phyloP scores from a whole-genome alignment of 2,797 vertebrate species.

The Sebastes aleutianus region DNA sequence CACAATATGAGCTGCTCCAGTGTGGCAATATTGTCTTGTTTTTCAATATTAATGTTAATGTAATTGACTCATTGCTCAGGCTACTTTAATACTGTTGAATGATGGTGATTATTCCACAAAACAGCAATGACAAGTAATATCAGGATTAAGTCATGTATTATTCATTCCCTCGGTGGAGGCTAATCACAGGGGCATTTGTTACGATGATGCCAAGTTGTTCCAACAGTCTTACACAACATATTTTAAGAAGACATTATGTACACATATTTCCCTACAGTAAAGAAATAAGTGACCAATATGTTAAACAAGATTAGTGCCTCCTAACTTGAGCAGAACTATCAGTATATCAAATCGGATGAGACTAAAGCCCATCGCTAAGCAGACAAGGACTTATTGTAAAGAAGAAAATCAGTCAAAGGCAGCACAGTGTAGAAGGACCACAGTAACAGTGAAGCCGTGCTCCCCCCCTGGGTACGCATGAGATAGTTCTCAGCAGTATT shows the following conservation, averaged over 20 bases:
- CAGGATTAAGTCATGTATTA: slow-evolving; percentile 52
- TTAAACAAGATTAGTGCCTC: slow-evolving; percentile 6
- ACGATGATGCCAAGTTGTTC: slow-evolving; percentile 15
- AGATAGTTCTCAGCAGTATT: slow-evolving; percentile 48
- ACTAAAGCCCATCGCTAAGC: slow-evolving; percentile 10
- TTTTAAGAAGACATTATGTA: slow-evolving; percentile 33
- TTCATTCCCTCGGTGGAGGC: slow-evolving; percentile 41
- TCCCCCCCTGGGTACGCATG: slow-evolving; percentile 42
- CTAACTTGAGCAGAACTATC: slow-evolving; percentile 16
- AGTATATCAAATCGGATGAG: slow-evolving; percentile 13
- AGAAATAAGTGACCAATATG: slow-evolving; percentile 25
- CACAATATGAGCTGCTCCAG: slow-evolving; percentile 2
- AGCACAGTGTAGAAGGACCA: neutral
- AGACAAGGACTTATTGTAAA: slow-evolving; percentile 10
- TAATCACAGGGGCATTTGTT: slow-evolving; percentile 51
- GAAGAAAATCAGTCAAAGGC: slow-evolving; percentile 27
- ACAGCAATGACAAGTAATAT: slow-evolving; percentile 39
- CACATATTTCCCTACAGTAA: slow-evolving; percentile 29
- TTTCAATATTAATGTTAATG: slow-evolving; percentile 26
- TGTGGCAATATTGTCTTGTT: slow-evolving; percentile 34
- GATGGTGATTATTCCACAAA: slow-evolving; percentile 36
- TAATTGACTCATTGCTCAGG: slow-evolving; percentile 41
- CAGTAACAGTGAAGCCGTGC: slow-evolving; percentile 14
- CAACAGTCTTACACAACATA: neutral
- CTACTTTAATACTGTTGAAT: slow-evolving; percentile 44